Percentiles rank a stretch among this genome's conserved stretches.
These are phyloP conservation scores for Antitype chi DNA, from an alignment of 2,888 invertebrate genomes.

Conservation along the genomic window DNA sequence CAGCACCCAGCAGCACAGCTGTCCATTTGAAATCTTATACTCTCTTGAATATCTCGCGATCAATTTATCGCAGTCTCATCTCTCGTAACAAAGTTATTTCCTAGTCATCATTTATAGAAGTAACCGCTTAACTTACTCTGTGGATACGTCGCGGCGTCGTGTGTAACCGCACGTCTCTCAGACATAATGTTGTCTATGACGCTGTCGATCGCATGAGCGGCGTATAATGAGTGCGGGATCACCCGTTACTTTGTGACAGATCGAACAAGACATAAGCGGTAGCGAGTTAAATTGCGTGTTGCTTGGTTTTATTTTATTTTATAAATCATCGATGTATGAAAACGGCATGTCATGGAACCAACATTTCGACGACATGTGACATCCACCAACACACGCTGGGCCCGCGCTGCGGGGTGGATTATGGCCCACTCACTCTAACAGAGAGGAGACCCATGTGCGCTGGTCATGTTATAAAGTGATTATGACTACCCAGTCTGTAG, in stretches of 20 bases:
- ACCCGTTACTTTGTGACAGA: constrained; percentile 75
- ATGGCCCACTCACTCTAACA: no score
- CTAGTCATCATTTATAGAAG: constrained; percentile 15
- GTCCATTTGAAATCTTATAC: not conserved
- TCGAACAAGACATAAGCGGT: constrained; percentile 40
- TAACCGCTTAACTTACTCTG: constrained; percentile 17
- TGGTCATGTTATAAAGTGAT: no score
- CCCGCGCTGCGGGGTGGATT: no score
- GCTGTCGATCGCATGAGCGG: constrained; percentile 64
- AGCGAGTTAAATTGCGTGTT: constrained; percentile 21
- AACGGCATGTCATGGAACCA: no score
- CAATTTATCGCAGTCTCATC: not conserved
- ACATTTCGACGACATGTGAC: no score
- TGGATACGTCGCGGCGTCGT: constrained; percentile 34
- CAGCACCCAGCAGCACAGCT: no score
- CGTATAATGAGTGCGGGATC: constrained; percentile 72
- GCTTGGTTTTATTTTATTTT: no score
- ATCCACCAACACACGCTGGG: no score
- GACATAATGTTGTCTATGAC: constrained; percentile 63
- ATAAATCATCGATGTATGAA: no score
- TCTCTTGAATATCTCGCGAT: not conserved
- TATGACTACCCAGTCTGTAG: no score
- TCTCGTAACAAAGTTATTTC: constrained; percentile 14
- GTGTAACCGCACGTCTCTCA: constrained; percentile 56
- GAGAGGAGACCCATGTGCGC: no score